phyloP scores from a whole-genome alignment of 2,797 vertebrate genomes.

The Uromys caudimaculatus region DNA sequence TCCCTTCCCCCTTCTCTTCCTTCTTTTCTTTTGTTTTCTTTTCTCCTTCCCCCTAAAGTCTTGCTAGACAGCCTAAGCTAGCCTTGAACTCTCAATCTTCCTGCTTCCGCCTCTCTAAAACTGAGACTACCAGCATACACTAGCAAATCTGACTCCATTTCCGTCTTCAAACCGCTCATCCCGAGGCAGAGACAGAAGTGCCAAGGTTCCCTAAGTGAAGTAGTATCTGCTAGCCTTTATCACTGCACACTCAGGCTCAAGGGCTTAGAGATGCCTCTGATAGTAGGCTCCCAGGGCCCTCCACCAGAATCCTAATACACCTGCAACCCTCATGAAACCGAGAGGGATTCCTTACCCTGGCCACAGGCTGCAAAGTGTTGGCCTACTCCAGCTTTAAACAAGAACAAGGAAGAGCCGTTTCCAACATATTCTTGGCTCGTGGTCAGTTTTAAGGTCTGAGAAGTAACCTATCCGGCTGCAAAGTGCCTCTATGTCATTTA shows the following conservation, averaged over 20 bases:
- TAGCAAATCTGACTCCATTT: neutral
- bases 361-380: neutral
- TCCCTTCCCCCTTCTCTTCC: neutral
- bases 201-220: neutral
- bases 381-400: neutral
- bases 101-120: neutral
- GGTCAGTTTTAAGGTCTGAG: neutral
- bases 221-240: neutral
- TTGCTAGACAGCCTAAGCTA: neutral
- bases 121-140: neutral
- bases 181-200: neutral
- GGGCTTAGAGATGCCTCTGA: neutral
- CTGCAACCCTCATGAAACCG: neutral
- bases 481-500: conserved; percentile 32
- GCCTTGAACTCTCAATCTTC: neutral
- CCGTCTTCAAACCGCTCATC: neutral
- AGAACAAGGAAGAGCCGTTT: neutral
- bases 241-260: neutral
- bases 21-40: neutral
- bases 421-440: neutral
- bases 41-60: neutral
- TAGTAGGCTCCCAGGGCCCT: neutral
- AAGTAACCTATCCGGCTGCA: neutral
- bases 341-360: neutral
- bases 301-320: neutral